These are phyloP conservation scores for Scrobipalpa atriplicella DNA, from an alignment of 2,888 invertebrate genomes.

Conservation along the genomic window DNA sequence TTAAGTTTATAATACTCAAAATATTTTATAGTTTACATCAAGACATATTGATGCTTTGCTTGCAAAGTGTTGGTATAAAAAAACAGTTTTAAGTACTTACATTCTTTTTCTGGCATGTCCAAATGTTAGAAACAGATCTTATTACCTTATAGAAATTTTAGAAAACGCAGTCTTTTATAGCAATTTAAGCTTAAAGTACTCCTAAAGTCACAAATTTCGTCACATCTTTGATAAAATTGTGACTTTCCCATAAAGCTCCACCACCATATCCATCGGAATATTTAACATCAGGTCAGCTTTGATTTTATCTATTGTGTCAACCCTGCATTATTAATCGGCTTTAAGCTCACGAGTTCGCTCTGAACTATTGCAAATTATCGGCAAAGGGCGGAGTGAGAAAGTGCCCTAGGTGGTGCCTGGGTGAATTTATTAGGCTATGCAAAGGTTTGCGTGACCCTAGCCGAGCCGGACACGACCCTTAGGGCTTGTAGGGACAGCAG, in stretches of 20 bases:
- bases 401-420: conserved; percentile 19
- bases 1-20: not conserved
- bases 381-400: conserved; percentile 22
- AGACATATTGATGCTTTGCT: no score
- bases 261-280: not conserved
- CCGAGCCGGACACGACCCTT: not conserved
- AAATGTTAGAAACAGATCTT: no score
- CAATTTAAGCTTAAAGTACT: no score
- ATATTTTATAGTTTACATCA: no score
- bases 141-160: no score
- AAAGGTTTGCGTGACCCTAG: conserved; percentile 20
- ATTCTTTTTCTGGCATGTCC: no score
- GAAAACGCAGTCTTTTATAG: no score
- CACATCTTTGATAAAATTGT: no score
- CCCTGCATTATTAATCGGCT: conserved; percentile 19
- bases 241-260: not conserved
- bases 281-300: conserved; percentile 3
- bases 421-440: conserved; percentile 19
- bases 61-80: no score
- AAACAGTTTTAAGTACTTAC: no score
- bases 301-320: conserved; percentile 13
- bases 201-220: no score
- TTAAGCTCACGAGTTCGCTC: conserved; percentile 11
- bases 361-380: conserved; percentile 25
- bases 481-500: not conserved